Conservation (phyloP, 2,888 invertebrate species). For the Scaeva pyrastri region DNA sequence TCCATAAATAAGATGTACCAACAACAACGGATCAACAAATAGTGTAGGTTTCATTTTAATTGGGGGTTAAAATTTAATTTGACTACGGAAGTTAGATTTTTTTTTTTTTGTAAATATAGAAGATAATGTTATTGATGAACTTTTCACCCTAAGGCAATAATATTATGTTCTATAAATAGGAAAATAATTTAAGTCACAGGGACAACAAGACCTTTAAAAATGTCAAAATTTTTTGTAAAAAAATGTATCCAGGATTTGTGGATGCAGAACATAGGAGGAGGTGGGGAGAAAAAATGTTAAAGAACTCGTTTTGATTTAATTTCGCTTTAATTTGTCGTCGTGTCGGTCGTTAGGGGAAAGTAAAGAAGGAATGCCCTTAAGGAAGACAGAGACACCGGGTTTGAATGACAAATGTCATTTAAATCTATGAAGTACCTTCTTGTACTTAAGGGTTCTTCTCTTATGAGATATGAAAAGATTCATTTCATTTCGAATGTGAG, state of each 20-base stretch:
- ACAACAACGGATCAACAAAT: neutral
- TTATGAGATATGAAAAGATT: constrained; percentile 28
- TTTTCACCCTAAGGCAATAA: constrained; percentile 52
- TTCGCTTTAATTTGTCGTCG: constrained; percentile 71
- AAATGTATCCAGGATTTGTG: constrained; percentile 20
- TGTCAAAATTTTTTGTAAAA: neutral
- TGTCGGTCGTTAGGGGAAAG: neutral
- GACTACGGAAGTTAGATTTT: constrained; percentile 29
- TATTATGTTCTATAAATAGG: constrained; percentile 50
- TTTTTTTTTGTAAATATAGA: constrained; percentile 16
- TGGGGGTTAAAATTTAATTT: constrained; percentile 60
- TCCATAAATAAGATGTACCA: neutral
- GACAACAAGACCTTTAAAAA: constrained; percentile 19
- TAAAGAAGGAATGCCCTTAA: constrained; percentile 37
- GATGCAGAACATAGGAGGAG: constrained; percentile 37
- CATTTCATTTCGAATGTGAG: constrained; percentile 32
- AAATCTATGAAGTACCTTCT: constrained; percentile 61
- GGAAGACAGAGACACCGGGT: constrained; percentile 45
- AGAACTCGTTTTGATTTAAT: constrained; percentile 61
- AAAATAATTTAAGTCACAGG: constrained; percentile 35
- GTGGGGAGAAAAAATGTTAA: constrained; percentile 18
- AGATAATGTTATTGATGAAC: constrained; percentile 33
- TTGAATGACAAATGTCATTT: constrained; percentile 69
- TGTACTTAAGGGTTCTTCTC: constrained; percentile 66
- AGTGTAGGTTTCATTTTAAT: constrained; percentile 65